phyloP scores from a whole-genome alignment of 2,113 vertebrate species.

The Microcebus jonahi region DNA sequence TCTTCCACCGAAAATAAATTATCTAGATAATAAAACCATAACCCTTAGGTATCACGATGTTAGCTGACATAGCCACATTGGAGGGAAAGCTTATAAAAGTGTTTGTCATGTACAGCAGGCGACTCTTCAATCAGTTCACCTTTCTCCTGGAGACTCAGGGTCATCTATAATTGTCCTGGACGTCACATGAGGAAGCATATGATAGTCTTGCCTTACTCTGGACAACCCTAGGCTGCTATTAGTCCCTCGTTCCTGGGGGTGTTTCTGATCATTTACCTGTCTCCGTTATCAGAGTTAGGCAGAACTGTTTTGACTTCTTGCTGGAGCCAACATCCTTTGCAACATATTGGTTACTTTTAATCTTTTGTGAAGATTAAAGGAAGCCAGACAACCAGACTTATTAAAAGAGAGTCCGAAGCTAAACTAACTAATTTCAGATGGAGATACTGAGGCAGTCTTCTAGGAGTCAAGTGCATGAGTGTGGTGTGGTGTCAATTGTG shows the following conservation, averaged over 20 bases:
- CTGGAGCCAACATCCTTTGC: not conserved
- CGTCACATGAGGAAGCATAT: not conserved
- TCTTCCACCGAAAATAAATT: not conserved
- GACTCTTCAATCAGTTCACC: accelerated
- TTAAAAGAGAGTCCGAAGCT: conserved; percentile 19
- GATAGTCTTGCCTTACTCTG: not conserved
- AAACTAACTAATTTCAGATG: conserved; percentile 26
- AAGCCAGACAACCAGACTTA: conserved; percentile 37
- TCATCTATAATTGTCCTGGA: not conserved
- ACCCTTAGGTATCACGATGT: not conserved
- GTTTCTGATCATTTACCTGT: not conserved
- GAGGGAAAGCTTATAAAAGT: not conserved
- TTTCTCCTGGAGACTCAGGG: not conserved
- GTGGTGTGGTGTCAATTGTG: not conserved
- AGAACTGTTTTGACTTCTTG: not conserved
- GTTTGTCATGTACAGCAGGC: not conserved
- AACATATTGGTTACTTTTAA: conserved; percentile 21
- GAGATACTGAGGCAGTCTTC: not conserved
- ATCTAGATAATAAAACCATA: not conserved
- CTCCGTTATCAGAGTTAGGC: not conserved
- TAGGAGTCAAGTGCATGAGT: not conserved
- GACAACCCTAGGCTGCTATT: not conserved
- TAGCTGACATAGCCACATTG: not conserved
- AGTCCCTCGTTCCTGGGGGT: not conserved
- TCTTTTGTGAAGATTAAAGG: not conserved